A percentile compares a stretch with the other conserved stretches of the same genome.
phyloP scores from a whole-genome alignment of 1,140 invertebrate genomes.

The Cotesia vestalis region DNA sequence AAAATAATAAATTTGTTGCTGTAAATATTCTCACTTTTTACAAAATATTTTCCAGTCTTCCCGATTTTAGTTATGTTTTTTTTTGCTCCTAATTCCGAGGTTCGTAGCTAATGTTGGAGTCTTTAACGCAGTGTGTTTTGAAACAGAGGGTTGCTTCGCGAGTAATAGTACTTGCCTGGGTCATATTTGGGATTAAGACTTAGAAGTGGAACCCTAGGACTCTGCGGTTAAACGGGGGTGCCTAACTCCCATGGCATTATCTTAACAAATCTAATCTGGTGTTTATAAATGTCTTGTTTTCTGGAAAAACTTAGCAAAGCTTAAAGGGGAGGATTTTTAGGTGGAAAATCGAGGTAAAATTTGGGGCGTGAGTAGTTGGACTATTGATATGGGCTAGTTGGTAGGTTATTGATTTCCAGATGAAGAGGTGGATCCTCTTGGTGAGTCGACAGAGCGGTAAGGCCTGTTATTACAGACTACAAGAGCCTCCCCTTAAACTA shows the following conservation, averaged over 20 bases:
- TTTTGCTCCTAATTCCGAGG: no score
- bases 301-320: constrained; percentile 45
- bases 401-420: no score
- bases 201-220: constrained; percentile 39
- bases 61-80: no score
- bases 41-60: no score
- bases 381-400: no score
- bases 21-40: no score
- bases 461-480: constrained; percentile 59
- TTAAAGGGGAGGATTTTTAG: constrained; percentile 22
- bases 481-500: constrained; percentile 57
- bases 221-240: constrained; percentile 41
- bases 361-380: neutral
- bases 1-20: no score
- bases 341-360: constrained; percentile 3
- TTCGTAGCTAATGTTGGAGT: no score
- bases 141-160: no score
- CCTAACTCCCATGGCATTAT: constrained; percentile 54
- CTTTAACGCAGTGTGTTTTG: no score
- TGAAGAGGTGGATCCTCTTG: no score
- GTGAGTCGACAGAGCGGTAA: constrained; percentile 26
- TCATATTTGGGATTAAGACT: constrained; percentile 59
- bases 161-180: constrained; percentile 34
- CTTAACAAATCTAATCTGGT: constrained; percentile 68
- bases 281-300: constrained; percentile 68